A percentile compares a stretch with the other conserved stretches of the same genome.
Conservation (phyloP, 2,888 invertebrate species). For the Poecilobothrus nobilitatus region DNA sequence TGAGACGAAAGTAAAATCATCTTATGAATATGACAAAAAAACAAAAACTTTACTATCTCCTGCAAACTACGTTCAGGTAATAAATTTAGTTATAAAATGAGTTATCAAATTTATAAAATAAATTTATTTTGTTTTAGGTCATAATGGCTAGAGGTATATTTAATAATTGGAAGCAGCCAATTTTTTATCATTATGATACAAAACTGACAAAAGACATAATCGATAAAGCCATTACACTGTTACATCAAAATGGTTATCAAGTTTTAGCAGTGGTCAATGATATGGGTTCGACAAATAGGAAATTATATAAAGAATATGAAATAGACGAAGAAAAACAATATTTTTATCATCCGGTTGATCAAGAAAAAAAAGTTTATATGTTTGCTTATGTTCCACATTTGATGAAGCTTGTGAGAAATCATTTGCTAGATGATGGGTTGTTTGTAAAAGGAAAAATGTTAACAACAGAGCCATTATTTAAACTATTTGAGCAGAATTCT, state of each 20-base stretch:
- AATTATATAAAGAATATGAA: constrained; percentile 7
- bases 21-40: constrained; percentile 16
- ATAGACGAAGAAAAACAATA: constrained; percentile 11
- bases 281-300: constrained; percentile 21
- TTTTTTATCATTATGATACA: constrained; percentile 28
- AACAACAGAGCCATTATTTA: constrained; percentile 8
- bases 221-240: constrained; percentile 20
- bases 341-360: constrained; percentile 14
- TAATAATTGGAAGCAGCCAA: constrained; percentile 27
- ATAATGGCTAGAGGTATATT: constrained; percentile 27
- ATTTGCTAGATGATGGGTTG: constrained; percentile 15
- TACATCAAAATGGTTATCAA: constrained; percentile 25
- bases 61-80: constrained; percentile 15
- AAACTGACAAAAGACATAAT: constrained; percentile 24
- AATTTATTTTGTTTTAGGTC: constrained; percentile 10
- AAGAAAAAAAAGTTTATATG: constrained; percentile 10
- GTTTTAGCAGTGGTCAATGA: constrained; percentile 28
- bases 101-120: background rate
- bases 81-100: constrained; percentile 16
- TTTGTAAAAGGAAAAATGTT: too few relatives aligned
- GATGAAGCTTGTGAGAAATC: constrained; percentile 16
- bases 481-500: constrained; percentile 7
- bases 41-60: constrained; percentile 14
- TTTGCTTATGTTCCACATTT: constrained; percentile 16
- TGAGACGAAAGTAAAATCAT: constrained; percentile 17